Evolutionary conservation across 2,888 invertebrate species (phyloP), one percentile per base, ranked within the genome.

Genomic region (Patella pellucida): DNA sequence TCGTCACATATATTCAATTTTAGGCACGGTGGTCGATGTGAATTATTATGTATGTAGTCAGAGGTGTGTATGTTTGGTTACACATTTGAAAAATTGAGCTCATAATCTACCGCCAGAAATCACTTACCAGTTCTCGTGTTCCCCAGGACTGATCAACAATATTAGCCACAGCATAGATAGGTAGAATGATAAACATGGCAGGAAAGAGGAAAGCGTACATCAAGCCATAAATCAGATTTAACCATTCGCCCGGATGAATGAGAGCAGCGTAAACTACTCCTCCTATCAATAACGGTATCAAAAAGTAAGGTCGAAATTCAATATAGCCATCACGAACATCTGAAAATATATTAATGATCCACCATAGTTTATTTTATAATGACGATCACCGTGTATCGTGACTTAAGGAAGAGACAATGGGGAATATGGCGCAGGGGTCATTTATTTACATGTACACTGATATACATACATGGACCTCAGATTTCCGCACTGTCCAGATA

Each of bases 61-160:
- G 41, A n/a, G n/a, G n/a, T n/a, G n/a, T n/a, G n/a, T n/a, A n/a
- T n/a, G n/a, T 41, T 41, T 41, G 9, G 41, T 31, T 4, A 41
- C 41, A 41, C 4, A 41, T 41, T 41, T 41, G 41, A 41, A 7
- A n/a, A n/a, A n/a, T n/a, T n/a, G n/a, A 7, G 41, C 41, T 41
- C 41, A 41, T 9, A 9, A 41, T 41, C 9, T 41, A 41, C 54
- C 54, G 11, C 12, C 14, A 19, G 31, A 27, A 51, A 62, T 31
- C 23, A 56, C 78, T 74, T 56, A 82, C 82, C 70, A 74, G 54
- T 15, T 85, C 83, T 51, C 85, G 54, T 1, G 85, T 85, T 31
- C 85, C 85, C 85, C 85, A 85, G 12, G 82, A 81, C 71, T 83
- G 83, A 78, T 85, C 85, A 23, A 84, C 81, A 72, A 85, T 85